Evolutionary conservation across 1,140 invertebrate genomes (phyloP).

Genomic region (Sipha flava): DNA sequence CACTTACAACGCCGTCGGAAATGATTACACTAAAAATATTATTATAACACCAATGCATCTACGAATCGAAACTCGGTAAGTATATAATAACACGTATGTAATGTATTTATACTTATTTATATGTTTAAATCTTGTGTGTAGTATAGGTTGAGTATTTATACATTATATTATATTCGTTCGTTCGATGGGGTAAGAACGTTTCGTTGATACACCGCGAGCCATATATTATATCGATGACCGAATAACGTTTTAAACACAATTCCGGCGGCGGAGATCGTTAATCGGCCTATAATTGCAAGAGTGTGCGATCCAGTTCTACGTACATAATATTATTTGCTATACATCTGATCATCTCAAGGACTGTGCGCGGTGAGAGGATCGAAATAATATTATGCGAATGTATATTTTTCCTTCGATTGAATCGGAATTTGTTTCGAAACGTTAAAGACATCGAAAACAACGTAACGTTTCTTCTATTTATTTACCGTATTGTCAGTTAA

Average conservation of each 20-base stretch:
- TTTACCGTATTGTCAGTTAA: background rate
- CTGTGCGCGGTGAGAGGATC: constrained; percentile 11
- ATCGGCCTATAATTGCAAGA: background rate
- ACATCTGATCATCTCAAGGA: constrained; percentile 4
- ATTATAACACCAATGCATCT: too few relatives aligned
- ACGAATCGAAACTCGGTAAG: too few relatives aligned
- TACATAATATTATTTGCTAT: background rate
- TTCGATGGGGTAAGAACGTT: background rate
- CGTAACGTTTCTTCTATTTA: background rate
- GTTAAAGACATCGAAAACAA: background rate
- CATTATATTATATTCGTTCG: background rate
- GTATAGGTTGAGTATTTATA: too few relatives aligned
- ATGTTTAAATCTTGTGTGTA: too few relatives aligned
- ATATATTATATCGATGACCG: background rate
- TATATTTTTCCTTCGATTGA: background rate
- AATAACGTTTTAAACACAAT: background rate
- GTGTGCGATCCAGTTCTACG: background rate
- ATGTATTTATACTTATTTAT: too few relatives aligned
- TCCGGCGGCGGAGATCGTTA: background rate
- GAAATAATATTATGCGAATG: background rate
- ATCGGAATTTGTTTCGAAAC: constrained; percentile 8
- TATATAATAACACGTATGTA: too few relatives aligned
- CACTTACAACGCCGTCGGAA: too few relatives aligned
- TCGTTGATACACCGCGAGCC: background rate
- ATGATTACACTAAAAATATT: too few relatives aligned